A percentile compares a stretch with the other conserved stretches of the same genome.
These are phyloP conservation scores for Indri indri DNA, from an alignment of 2,113 vertebrate genomes.

Conservation along the genomic window DNA sequence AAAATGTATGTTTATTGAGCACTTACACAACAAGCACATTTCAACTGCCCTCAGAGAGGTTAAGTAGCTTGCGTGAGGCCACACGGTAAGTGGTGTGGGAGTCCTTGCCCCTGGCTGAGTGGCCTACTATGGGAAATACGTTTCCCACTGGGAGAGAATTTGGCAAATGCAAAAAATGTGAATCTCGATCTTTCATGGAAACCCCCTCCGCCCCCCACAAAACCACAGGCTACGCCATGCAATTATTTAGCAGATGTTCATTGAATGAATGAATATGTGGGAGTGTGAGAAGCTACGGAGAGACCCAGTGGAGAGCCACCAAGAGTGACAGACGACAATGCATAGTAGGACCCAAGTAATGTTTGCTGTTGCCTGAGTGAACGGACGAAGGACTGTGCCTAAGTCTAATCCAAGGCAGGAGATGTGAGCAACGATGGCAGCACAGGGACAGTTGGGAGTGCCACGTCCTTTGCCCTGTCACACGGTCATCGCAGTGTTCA, in stretches of 20 bases:
- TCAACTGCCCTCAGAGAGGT: neutral
- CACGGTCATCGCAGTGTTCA: neutral
- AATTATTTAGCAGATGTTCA: neutral
- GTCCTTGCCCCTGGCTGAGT: neutral
- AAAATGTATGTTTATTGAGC: neutral
- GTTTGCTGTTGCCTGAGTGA: neutral
- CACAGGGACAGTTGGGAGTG: neutral
- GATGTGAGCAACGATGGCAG: neutral
- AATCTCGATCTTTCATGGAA: neutral
- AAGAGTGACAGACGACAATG: neutral
- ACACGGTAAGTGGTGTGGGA: neutral
- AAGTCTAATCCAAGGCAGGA: neutral
- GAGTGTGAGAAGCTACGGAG: neutral
- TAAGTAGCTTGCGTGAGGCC: neutral
- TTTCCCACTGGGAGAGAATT: neutral
- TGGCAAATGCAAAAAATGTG: neutral
- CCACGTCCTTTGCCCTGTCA: neutral
- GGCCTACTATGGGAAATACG: neutral
- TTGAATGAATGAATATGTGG: neutral
- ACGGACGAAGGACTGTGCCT: too few species aligned
- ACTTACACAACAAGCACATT: neutral
- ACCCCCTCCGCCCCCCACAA: neutral
- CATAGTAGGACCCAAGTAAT: rapidly evolving
- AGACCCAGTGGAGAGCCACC: neutral
- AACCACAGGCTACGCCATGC: neutral